A percentile compares a stretch with the other conserved stretches of the same genome.
phyloP scores from a whole-genome alignment of 1,140 invertebrate species.

The Bombus superbus region DNA sequence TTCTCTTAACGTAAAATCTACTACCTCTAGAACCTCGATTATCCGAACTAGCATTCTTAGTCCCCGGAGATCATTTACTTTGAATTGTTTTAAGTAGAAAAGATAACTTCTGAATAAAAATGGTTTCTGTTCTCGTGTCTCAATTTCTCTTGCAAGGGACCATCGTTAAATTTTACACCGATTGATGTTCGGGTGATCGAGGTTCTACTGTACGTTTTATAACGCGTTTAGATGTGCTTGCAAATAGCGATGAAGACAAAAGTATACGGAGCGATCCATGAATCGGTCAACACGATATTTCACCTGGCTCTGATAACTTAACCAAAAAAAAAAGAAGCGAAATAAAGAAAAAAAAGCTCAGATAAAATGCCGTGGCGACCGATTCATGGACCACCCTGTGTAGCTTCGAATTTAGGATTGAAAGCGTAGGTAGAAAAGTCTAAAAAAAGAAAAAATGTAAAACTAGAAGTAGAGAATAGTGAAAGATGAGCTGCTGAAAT shows the following conservation, averaged over 20 bases:
- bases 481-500: neutral
- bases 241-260: slow-evolving; percentile 1
- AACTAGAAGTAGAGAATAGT: neutral
- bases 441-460: neutral
- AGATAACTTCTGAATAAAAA: neutral
- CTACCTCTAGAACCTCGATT: neutral
- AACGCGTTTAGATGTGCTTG: neutral
- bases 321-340: neutral
- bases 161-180: too few relatives aligned
- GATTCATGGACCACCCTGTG: neutral
- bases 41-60: neutral
- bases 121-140: neutral
- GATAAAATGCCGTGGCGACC: neutral
- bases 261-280: neutral
- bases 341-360: neutral
- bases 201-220: neutral
- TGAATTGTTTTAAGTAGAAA: neutral
- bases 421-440: neutral
- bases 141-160: too few relatives aligned
- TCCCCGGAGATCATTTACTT: neutral
- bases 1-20: neutral
- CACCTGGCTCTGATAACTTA: neutral
- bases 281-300: neutral
- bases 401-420: neutral
- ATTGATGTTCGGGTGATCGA: neutral